Base-by-base conservation (phyloP, 2,888 invertebrate species). In the Cacoxenus indagator region DNA sequence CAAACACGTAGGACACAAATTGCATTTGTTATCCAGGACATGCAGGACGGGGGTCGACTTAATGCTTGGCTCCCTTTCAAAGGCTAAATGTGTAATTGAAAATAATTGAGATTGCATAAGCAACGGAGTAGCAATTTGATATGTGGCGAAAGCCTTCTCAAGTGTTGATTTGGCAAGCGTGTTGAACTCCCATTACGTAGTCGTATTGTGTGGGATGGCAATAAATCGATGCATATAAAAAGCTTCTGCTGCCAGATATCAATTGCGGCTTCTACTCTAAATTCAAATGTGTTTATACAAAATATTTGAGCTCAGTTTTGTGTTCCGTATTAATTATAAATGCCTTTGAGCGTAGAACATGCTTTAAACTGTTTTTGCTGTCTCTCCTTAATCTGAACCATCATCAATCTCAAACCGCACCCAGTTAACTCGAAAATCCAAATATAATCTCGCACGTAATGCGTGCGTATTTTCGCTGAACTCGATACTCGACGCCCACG, bases 61-160 rank as follows among this genome's bases (percentile, higher is more conserved):
- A 17, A 8, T 48, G 4, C n/a, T 48, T 48, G 19, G 19, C 29
- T 2, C n/a, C 8, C 31, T 59, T 31, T 27, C 31, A 14, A 45
- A 45, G 43, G 43, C 45, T 62, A 62, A 62, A 62, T 62, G 45
- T 62, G 43, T 62, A 62, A 62, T 62, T 43, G 43, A 62, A 62
- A 62, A 62, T 62, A 62, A 62, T 62, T 59, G 27, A 5, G 45
- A 62, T 17, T 62, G 45, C 45, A 62, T 62, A 62, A 62, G 61
- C 43, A 61, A 61, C 43, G 37, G 43, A 22, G 22, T 37, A 43
- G 43, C 61, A 43, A 62, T 62, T 62, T 43, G 43, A 22, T 17
- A 14, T 29, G 24, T 24, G 26, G 45, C 26, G n/a, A n/a, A n/a
- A n/a, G n/a, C n/a, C n/a, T n/a, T n/a, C n/a, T n/a, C n/a, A 59